phyloP scores from a whole-genome alignment of 2,113 vertebrate species.

The Lethenteron camtschaticum region DNA sequence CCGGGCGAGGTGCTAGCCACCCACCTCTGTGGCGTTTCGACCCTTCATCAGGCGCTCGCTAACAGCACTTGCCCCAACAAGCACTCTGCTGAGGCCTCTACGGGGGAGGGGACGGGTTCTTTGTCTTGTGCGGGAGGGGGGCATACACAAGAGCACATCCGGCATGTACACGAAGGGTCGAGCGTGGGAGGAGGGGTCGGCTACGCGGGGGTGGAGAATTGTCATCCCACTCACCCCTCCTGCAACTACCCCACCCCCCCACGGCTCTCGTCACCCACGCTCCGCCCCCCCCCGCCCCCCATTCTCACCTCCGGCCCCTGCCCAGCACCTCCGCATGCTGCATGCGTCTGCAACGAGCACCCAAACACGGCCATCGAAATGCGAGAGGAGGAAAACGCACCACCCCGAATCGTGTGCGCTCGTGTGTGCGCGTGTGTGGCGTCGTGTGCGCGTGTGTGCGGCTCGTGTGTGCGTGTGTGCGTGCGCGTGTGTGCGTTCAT shows the following conservation, averaged over 20 bases:
- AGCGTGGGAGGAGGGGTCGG: background rate
- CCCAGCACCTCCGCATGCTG: background rate
- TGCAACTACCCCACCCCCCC: background rate
- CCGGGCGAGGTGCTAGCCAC: background rate
- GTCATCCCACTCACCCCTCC: background rate
- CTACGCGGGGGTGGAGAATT: background rate
- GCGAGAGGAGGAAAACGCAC: background rate
- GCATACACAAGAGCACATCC: constrained; percentile 2
- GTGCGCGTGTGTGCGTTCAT: background rate
- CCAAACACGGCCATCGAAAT: background rate
- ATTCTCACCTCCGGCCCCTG: background rate
- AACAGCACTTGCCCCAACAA: background rate
- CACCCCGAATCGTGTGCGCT: background rate
- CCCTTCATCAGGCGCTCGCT: background rate
- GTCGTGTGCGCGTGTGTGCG: too few species aligned
- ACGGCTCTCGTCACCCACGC: background rate
- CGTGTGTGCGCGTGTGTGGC: background rate
- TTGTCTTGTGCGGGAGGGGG: background rate
- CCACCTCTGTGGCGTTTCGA: background rate
- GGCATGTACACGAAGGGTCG: background rate
- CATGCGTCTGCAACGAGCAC: background rate
- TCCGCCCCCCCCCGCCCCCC: too few species aligned
- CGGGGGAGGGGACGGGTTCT: background rate
- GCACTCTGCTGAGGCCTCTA: background rate
- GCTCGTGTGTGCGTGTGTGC: background rate